Conservation (phyloP, 64 coral and sea anemone species). For the Pocillopora verrucosa region DNA sequence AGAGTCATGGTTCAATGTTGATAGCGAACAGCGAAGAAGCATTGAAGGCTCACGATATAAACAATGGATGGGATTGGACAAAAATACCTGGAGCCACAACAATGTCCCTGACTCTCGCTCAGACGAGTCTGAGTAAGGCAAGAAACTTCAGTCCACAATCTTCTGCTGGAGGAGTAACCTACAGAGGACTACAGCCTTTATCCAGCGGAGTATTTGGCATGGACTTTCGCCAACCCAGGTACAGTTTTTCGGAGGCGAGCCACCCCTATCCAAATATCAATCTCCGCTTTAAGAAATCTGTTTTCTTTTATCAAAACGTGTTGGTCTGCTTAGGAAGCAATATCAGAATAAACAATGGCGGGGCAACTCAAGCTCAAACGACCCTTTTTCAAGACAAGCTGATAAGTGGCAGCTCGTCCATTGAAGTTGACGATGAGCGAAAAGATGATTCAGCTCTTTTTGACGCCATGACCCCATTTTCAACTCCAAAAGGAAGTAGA, state of each 20-base stretch:
- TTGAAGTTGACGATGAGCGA: not conserved
- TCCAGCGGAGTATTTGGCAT: slow-evolving; percentile 64
- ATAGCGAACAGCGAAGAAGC: slow-evolving; percentile 66
- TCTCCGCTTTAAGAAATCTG: not conserved
- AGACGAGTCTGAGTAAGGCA: not conserved
- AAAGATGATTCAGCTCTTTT: not conserved
- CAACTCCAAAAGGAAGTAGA: too few species aligned
- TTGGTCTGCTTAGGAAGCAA: not conserved
- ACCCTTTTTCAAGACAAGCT: slow-evolving; percentile 67
- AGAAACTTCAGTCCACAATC: slow-evolving; percentile 32
- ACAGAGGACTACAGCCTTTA: not conserved
- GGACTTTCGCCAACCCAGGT: slow-evolving; percentile 36
- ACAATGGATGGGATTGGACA: slow-evolving; percentile 67
- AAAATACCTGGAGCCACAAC: slow-evolving; percentile 61
- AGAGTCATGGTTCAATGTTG: slow-evolving; percentile 51
- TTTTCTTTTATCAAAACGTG: slow-evolving; percentile 11
- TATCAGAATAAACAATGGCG: not conserved
- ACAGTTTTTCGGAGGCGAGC: not conserved
- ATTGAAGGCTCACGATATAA: slow-evolving; percentile 43
- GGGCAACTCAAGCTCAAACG: slow-evolving; percentile 15
- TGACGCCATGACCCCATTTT: not conserved
- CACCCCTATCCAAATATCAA: not conserved
- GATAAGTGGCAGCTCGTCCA: not conserved
- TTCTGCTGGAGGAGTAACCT: slow-evolving; percentile 38
- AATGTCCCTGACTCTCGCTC: not conserved